phyloP scores from a whole-genome alignment of 2,113 vertebrate genomes.

The Hepsetus odoe region DNA sequence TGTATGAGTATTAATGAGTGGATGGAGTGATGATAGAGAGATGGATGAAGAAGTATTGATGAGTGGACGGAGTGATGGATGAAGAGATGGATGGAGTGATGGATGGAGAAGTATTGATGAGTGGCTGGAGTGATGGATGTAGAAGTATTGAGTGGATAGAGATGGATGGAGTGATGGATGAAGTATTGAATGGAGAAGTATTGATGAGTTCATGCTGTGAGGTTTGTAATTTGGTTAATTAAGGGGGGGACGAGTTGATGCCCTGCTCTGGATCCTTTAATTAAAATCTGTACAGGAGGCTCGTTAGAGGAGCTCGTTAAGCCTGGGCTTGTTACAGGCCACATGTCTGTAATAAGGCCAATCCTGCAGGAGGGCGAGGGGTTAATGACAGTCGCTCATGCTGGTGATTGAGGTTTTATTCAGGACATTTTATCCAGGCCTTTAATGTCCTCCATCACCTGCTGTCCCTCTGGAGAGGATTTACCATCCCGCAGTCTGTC shows the following conservation, averaged over 20 bases:
- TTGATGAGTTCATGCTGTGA: neutral
- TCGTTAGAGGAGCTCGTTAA: neutral
- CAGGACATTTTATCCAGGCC: neutral
- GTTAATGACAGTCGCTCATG: slow-evolving; percentile 29
- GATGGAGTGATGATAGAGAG: no score
- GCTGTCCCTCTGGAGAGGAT: neutral
- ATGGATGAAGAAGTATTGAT: no score
- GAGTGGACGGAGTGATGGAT: no score
- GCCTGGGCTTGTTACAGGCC: no score
- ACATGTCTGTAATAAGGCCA: neutral
- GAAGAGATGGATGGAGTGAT: no score
- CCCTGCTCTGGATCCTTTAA: slow-evolving; percentile 7
- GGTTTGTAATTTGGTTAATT: slow-evolving; percentile 39
- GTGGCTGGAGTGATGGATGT: no score
- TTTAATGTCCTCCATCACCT: neutral
- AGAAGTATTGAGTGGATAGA: neutral
- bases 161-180: no score
- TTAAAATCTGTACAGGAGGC: slow-evolving; percentile 30
- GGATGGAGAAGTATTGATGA: no score
- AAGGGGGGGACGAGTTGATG: slow-evolving; percentile 25
- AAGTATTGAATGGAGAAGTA: no score
- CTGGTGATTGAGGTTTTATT: neutral
- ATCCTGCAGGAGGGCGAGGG: neutral
- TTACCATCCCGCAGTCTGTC: no score
- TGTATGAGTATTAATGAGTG: no score